These are phyloP conservation scores for Eretmochelys imbricata DNA, from an alignment of 2,113 vertebrate species.

Conservation along the genomic window DNA sequence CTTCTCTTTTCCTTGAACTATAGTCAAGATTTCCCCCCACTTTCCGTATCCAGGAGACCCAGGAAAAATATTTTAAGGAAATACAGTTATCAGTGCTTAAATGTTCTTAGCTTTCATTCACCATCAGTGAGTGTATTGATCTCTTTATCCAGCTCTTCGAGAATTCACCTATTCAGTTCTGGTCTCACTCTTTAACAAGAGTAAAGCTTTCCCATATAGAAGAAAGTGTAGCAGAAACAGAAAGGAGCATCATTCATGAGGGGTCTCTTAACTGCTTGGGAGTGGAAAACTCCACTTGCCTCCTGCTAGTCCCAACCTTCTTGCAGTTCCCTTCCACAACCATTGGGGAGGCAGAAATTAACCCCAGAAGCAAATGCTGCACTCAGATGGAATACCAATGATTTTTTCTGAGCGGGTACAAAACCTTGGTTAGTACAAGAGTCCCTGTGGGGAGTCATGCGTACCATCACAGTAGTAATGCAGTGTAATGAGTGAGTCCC, in stretches of 20 bases:
- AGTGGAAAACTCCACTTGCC: background rate
- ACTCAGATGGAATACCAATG: background rate
- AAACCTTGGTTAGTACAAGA: background rate
- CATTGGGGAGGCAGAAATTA: background rate
- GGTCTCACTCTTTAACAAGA: background rate
- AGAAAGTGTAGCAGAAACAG: too few relatives aligned
- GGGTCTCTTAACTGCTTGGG: background rate
- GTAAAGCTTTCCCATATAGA: background rate
- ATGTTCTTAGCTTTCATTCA: background rate
- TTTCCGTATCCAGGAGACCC: background rate
- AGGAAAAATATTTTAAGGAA: background rate
- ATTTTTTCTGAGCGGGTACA: background rate
- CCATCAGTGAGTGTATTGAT: background rate
- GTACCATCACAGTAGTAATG: background rate
- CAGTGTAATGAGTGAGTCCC: background rate
- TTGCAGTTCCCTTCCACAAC: background rate
- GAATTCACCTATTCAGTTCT: background rate
- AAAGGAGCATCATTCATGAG: background rate
- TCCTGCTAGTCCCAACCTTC: background rate
- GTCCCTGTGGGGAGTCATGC: background rate
- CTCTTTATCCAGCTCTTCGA: background rate
- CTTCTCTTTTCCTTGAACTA: background rate
- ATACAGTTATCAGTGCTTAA: background rate
- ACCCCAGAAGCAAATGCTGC: background rate
- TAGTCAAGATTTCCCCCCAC: background rate